These are phyloP conservation scores for Premnoplex brunnescens DNA, from an alignment of 2,797 vertebrate genomes.

Conservation along the genomic window DNA sequence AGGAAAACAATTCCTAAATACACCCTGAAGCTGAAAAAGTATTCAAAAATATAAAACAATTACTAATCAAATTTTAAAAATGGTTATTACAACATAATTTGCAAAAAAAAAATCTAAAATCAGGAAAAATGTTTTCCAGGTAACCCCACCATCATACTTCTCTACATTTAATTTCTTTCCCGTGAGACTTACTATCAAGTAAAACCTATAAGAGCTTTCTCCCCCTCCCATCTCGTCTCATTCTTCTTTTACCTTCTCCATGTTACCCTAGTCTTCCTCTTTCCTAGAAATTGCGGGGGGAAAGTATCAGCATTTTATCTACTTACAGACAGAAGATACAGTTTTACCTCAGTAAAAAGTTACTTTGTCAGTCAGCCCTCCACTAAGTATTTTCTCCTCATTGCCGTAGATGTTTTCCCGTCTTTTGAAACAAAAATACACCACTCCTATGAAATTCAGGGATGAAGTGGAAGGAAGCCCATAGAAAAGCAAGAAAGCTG, in stretches of 20 bases:
- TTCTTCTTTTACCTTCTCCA: neutral
- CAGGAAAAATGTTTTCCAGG: neutral
- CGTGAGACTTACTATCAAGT: neutral
- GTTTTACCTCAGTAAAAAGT: neutral
- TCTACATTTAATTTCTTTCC: neutral
- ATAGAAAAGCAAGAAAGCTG: neutral
- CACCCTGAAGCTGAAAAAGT: neutral
- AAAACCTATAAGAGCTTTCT: neutral
- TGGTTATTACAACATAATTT: neutral
- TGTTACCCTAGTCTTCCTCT: neutral
- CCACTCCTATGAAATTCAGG: neutral
- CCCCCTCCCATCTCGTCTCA: neutral
- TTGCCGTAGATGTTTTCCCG: neutral
- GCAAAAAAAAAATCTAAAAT: neutral
- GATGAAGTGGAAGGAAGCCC: neutral
- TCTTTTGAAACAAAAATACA: conserved; percentile 28
- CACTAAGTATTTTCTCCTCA: neutral
- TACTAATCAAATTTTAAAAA: neutral
- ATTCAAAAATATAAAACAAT: neutral
- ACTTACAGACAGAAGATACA: neutral
- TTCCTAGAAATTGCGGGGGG: neutral
- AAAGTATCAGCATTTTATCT: neutral
- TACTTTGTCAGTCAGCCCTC: neutral
- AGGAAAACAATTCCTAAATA: neutral
- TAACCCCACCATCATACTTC: neutral